These are phyloP conservation scores for Tipula helvola DNA, from an alignment of 2,888 invertebrate genomes.

Conservation along the genomic window DNA sequence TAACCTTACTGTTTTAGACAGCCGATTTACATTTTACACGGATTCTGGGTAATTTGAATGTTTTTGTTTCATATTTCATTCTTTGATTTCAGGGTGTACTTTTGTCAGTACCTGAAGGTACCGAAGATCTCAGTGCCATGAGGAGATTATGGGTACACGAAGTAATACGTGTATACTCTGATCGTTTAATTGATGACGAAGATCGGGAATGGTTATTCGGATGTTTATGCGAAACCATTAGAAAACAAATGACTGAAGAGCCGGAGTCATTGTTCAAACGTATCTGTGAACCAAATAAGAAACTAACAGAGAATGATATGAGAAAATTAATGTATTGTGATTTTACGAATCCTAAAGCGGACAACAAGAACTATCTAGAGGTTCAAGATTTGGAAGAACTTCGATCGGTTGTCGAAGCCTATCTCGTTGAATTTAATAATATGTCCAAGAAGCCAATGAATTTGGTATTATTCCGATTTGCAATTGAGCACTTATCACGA, in stretches of 20 bases:
- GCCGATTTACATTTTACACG: no score
- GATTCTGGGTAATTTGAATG: no score
- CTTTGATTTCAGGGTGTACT: slow-evolving; percentile 57
- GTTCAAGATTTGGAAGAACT: slow-evolving; percentile 71
- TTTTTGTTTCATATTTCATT: not conserved
- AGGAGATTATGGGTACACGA: slow-evolving; percentile 93
- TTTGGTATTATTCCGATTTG: slow-evolving; percentile 85
- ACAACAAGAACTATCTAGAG: slow-evolving; percentile 78
- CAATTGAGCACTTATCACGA: slow-evolving; percentile 85
- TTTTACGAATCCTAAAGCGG: slow-evolving; percentile 88
- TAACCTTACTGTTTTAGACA: no score
- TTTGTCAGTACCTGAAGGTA: slow-evolving; percentile 84
- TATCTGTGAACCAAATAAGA: slow-evolving; percentile 36
- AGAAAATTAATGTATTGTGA: slow-evolving; percentile 86
- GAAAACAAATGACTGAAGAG: not conserved
- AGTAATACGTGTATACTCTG: slow-evolving; percentile 82
- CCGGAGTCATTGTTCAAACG: slow-evolving; percentile 52
- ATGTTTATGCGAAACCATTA: slow-evolving; percentile 41
- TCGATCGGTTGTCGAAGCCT: slow-evolving; percentile 72
- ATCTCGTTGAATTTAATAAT: slow-evolving; percentile 81
- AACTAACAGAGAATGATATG: slow-evolving; percentile 67
- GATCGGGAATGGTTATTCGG: slow-evolving; percentile 73
- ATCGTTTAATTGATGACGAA: slow-evolving; percentile 72
- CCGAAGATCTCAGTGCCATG: slow-evolving; percentile 71
- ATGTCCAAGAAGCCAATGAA: slow-evolving; percentile 97